Conservation (phyloP, 2,888 invertebrate species). For the Bruchidius siliquastri region DNA sequence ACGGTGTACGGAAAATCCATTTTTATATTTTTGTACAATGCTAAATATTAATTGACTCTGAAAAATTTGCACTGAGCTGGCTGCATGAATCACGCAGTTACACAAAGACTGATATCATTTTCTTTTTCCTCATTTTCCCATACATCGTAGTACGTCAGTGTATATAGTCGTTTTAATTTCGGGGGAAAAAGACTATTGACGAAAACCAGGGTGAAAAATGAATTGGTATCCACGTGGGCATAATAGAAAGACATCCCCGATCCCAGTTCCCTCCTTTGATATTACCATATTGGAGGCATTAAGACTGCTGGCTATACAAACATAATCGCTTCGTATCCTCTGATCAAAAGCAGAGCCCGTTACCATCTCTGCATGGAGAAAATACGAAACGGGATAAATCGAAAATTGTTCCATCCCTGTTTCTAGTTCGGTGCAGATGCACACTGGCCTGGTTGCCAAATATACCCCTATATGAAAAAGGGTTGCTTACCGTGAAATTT, state of each 20-base stretch:
- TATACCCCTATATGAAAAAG: not conserved
- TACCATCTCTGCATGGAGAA: conserved; percentile 1
- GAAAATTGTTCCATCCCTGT: conserved; percentile 6
- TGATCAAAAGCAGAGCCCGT: not conserved
- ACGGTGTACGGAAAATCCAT: too few species aligned
- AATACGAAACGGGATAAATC: conserved; percentile 3
- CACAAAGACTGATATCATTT: too few species aligned
- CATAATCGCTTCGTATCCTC: not conserved
- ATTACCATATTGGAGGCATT: not conserved
- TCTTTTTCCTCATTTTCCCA: too few species aligned
- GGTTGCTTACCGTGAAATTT: too few species aligned
- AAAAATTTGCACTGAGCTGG: too few species aligned
- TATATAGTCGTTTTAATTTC: too few species aligned
- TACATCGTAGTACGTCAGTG: too few species aligned
- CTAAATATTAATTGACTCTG: too few species aligned
- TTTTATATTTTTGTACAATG: too few species aligned
- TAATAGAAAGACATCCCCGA: not conserved
- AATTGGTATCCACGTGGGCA: not conserved
- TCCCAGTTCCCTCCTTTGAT: not conserved
- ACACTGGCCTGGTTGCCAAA: not conserved
- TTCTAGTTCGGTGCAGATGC: not conserved
- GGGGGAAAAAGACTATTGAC: not conserved
- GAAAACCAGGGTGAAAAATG: not conserved
- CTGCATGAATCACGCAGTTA: too few species aligned
- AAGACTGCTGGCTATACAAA: not conserved